These are phyloP conservation scores for Cuculus canorus DNA, from an alignment of 2,797 vertebrate genomes.

Conservation along the genomic window DNA sequence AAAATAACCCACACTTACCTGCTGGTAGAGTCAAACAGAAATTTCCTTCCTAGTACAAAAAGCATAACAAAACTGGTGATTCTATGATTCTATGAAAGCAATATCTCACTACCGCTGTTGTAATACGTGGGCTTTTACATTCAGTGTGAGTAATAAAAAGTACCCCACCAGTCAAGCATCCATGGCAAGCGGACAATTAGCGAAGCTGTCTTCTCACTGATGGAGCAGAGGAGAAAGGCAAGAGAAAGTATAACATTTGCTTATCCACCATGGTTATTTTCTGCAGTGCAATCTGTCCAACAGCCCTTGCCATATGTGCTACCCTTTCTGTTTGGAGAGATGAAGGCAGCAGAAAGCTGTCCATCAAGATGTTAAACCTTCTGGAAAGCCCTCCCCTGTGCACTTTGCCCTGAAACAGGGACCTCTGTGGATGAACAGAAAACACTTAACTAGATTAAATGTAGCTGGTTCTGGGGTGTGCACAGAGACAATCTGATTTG, in stretches of 20 bases:
- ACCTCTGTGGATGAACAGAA: conserved; percentile 34
- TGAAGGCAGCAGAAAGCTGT: conserved; percentile 66
- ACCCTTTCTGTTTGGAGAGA: conserved; percentile 49
- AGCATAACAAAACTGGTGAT: not conserved
- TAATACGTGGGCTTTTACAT: not conserved
- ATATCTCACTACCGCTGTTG: not conserved
- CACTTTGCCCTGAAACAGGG: conserved; percentile 9
- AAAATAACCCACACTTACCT: conserved; percentile 22
- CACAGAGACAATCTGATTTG: not conserved
- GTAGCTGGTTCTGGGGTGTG: not conserved
- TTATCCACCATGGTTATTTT: conserved; percentile 46
- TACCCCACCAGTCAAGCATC: not conserved
- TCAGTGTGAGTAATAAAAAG: not conserved
- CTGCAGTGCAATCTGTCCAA: conserved; percentile 57
- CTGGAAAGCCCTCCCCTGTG: conserved; percentile 45
- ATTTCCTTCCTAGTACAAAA: not conserved
- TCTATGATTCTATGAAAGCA: too few species aligned
- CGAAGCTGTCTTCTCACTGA: not conserved
- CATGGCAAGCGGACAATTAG: not conserved
- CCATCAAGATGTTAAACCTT: conserved; percentile 70
- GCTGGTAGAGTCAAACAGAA: not conserved
- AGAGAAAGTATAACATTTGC: conserved; percentile 39
- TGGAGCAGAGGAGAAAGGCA: not conserved
- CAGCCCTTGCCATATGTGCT: conserved; percentile 51
- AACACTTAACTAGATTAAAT: conserved; percentile 58